Percentiles rank a stretch among this genome's conserved stretches.
Conservation (phyloP, 2,888 invertebrate genomes). For the Ectropis crepuscularia region DNA sequence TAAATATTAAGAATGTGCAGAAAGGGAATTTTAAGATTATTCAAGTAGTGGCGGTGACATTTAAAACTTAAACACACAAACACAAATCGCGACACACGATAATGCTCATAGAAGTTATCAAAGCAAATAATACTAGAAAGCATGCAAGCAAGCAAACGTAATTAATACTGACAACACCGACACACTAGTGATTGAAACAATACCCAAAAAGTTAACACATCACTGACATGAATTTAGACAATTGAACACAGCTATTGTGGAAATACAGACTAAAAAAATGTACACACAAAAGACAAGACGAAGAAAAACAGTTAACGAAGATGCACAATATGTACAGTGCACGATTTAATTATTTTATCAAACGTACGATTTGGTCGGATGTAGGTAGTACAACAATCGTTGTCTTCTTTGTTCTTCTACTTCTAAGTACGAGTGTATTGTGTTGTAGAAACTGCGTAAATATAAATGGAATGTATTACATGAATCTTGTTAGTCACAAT, state of each 20-base stretch:
- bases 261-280: slow-evolving; percentile 10
- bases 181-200: slow-evolving; percentile 1
- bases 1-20: slow-evolving; percentile 29
- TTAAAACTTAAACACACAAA: slow-evolving; percentile 75
- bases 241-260: background rate
- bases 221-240: background rate
- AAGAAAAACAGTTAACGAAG: slow-evolving; percentile 39
- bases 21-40: slow-evolving; percentile 33
- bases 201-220: no score
- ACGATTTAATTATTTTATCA: slow-evolving; percentile 52
- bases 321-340: slow-evolving; percentile 71
- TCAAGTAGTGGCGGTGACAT: slow-evolving; percentile 36
- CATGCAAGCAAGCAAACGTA: slow-evolving; percentile 33
- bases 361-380: slow-evolving; percentile 76
- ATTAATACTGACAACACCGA: slow-evolving; percentile 32
- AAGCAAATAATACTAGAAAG: slow-evolving; percentile 29
- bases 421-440: slow-evolving; percentile 82
- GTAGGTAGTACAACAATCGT: slow-evolving; percentile 69
- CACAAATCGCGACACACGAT: slow-evolving; percentile 79
- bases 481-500: slow-evolving; percentile 51
- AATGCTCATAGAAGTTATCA: slow-evolving; percentile 65
- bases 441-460: slow-evolving; percentile 80
- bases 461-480: slow-evolving; percentile 60
- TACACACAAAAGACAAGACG: slow-evolving; percentile 25
- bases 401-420: slow-evolving; percentile 72